Base-by-base conservation (phyloP, 2,888 invertebrate species). In the Dione vanillae region DNA sequence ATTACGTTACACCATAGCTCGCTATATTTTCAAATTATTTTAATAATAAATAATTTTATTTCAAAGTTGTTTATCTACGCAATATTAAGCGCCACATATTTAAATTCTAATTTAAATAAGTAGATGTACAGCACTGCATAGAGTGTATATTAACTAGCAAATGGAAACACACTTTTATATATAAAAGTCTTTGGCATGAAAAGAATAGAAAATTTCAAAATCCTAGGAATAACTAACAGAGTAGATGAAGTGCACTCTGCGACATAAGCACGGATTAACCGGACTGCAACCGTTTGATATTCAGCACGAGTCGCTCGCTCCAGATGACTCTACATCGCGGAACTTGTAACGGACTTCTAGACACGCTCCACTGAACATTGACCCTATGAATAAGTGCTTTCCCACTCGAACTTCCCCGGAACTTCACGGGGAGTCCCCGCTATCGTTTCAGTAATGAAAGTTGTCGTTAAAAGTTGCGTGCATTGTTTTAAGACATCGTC, bases 251-350 rank as follows among this genome's bases (percentile, higher is more conserved):
- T 69, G 69, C 69, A 68, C 70, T 68, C 59, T 61, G 47, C 68
- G 67, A 67, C 73, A 71, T 71, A 72, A 75, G 73, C 67, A 67
- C 58, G 72, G 73, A 77, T 75, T 76, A 77, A 71, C 69, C 14
- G 70, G 73, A 72, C 74, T 71, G 71, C 72, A 69, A 9, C 76
- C 75, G 66, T 69, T 79, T 78, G 74, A 74, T 69, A 79, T 79
- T 78, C 79, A 76, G 69, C 49, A 52, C 54, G 74, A 56, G 76
- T 72, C 52, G 58, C 51, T 54, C 70, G 49, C 67, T 62, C 47
- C 72, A 72, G 69, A 56, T 59, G 68, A 59, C 59, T 56, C 69
- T 67, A 70, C 75, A 70, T 74, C 75, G 76, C 67, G 76, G 69
- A 75, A 75, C 76, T 78, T 75, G 76, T 71, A 74, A 74, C 40